Evolutionary conservation across 2,797 vertebrate species (phyloP).

Genomic region (Geotrypetes seraphini): DNA sequence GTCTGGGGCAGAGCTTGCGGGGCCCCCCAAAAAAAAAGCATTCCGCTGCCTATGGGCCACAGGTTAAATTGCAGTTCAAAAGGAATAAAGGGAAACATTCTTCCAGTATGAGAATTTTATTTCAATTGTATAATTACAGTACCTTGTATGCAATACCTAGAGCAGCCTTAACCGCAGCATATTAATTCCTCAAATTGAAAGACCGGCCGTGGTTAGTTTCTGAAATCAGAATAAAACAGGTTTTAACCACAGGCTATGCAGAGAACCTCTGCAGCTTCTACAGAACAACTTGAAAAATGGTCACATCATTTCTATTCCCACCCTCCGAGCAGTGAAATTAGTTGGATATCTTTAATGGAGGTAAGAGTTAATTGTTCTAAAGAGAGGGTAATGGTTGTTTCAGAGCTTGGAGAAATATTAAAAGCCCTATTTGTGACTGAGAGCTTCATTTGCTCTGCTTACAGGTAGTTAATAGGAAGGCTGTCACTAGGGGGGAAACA

Average conservation of each 20-base stretch:
- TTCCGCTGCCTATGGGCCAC: too few species aligned
- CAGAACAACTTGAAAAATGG: constrained; percentile 28
- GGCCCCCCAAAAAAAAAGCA: too few species aligned
- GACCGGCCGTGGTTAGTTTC: constrained; percentile 26
- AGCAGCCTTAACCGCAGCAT: constrained; percentile 42
- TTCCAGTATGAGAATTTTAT: too few species aligned
- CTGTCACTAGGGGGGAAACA: constrained; percentile 38
- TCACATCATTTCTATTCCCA: constrained; percentile 9
- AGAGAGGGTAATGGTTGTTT: constrained; percentile 38
- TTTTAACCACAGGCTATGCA: constrained; percentile 15
- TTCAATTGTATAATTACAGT: constrained; percentile 55
- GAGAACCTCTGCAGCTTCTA: constrained; percentile 29
- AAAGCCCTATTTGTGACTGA: constrained; percentile 37
- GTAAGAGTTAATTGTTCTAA: constrained; percentile 47
- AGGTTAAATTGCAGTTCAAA: background rate
- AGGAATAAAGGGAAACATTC: too few species aligned
- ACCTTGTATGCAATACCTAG: constrained; percentile 37
- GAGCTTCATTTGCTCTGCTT: constrained; percentile 46
- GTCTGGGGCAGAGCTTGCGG: too few species aligned
- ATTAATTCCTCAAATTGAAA: constrained; percentile 49
- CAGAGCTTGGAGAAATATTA: constrained; percentile 48
- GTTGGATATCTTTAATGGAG: constrained; percentile 52
- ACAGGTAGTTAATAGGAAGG: constrained; percentile 37
- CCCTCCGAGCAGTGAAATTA: constrained; percentile 36
- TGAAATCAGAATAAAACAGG: constrained; percentile 19